Percentiles rank a stretch among this genome's conserved stretches.
phyloP scores from a whole-genome alignment of 2,797 vertebrate species.

The Scolopax rusticola region DNA sequence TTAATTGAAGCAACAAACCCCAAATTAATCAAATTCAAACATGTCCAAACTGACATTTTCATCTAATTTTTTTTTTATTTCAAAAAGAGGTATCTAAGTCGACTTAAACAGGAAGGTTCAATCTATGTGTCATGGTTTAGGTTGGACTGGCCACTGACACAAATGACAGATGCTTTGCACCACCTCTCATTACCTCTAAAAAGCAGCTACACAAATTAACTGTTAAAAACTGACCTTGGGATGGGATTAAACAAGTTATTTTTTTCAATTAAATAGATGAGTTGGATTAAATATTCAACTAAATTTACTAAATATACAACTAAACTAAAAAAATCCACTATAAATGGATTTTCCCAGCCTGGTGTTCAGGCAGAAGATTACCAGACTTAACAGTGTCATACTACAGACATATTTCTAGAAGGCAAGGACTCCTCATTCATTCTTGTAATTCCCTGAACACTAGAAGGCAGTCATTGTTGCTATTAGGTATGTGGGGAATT shows the following conservation, averaged over 20 bases:
- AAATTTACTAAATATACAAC: not conserved
- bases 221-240: not conserved
- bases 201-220: not conserved
- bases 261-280: not conserved
- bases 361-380: not conserved
- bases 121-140: not conserved
- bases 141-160: too few relatives aligned
- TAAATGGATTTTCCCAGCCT: not conserved
- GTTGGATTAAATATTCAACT: not conserved
- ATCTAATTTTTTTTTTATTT: not conserved
- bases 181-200: not conserved
- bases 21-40: not conserved
- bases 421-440: not conserved
- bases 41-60: not conserved
- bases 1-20: not conserved
- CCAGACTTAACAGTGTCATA: not conserved
- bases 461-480: not conserved
- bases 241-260: not conserved
- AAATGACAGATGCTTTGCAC: too few relatives aligned
- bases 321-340: not conserved
- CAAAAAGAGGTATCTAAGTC: not conserved
- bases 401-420: not conserved
- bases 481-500: not conserved
- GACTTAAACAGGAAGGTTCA: not conserved
- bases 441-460: not conserved